These are phyloP conservation scores for Ceratina japonica DNA, from an alignment of 1,140 invertebrate species.

Conservation along the genomic window DNA sequence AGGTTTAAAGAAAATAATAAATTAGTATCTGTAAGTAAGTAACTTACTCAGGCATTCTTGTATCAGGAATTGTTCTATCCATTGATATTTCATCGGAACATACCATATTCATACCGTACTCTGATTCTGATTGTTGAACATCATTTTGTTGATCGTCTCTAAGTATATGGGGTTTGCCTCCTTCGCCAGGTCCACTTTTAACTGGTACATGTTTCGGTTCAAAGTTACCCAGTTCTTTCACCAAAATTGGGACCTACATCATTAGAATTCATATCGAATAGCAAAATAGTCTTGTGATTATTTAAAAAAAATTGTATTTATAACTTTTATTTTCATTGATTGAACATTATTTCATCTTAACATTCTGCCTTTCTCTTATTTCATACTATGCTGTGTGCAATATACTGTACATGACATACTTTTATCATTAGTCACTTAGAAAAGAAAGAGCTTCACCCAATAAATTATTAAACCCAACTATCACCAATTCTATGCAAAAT, in stretches of 20 bases:
- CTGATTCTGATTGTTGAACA: constrained; percentile 86
- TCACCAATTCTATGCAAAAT: neutral
- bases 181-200: constrained; percentile 90
- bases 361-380: neutral
- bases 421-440: neutral
- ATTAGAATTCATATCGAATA: neutral
- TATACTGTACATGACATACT: neutral
- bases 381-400: neutral
- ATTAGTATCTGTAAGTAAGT: neutral
- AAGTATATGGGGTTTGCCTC: constrained; percentile 88
- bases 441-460: neutral
- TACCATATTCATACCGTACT: constrained; percentile 98
- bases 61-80: constrained; percentile 90
- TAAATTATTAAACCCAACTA: neutral
- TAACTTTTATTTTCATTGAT: no score
- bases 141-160: constrained; percentile 88
- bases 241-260: constrained; percentile 68
- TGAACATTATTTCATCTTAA: neutral
- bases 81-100: constrained; percentile 96
- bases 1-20: neutral
- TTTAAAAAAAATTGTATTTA: no score
- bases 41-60: constrained; percentile 88
- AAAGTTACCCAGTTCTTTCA: constrained; percentile 82
- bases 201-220: constrained; percentile 82
- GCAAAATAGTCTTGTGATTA: no score